These are phyloP conservation scores for Iguana delicatissima DNA, from an alignment of 2,797 vertebrate genomes.

Conservation along the genomic window DNA sequence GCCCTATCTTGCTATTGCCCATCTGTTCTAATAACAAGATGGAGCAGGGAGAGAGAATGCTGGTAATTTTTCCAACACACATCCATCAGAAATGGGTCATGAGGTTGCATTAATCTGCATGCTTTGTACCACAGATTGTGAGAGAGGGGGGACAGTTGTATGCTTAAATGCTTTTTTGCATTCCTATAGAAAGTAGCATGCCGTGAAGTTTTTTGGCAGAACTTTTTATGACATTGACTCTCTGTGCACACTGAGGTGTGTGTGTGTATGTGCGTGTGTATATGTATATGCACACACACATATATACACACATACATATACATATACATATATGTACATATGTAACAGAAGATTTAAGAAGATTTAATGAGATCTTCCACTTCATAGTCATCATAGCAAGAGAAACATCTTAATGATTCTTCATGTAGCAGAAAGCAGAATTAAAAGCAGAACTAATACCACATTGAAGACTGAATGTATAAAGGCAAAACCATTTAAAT, in stretches of 20 bases:
- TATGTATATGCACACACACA: no score
- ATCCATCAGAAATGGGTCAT: neutral
- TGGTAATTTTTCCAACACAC: no score
- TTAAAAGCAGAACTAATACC: neutral
- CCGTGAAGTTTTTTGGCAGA: neutral
- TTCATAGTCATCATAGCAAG: neutral
- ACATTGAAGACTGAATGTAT: neutral
- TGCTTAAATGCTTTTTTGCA: neutral
- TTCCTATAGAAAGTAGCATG: neutral
- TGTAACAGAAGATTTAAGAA: neutral
- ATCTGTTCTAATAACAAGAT: no score
- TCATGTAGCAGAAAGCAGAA: no score
- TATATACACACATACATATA: no score
- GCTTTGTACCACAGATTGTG: neutral
- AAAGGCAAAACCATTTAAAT: neutral
- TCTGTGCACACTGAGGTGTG: neutral
- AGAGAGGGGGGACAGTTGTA: neutral
- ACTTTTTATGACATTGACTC: neutral
- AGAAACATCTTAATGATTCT: neutral
- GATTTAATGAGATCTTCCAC: neutral
- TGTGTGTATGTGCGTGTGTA: no score
- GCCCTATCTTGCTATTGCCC: no score
- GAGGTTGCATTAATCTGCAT: neutral
- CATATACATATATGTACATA: no score
- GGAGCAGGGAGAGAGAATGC: no score